Percentiles rank a stretch among this genome's conserved stretches.
phyloP scores from a whole-genome alignment of 2,888 invertebrate genomes.

The Apamea monoglypha region DNA sequence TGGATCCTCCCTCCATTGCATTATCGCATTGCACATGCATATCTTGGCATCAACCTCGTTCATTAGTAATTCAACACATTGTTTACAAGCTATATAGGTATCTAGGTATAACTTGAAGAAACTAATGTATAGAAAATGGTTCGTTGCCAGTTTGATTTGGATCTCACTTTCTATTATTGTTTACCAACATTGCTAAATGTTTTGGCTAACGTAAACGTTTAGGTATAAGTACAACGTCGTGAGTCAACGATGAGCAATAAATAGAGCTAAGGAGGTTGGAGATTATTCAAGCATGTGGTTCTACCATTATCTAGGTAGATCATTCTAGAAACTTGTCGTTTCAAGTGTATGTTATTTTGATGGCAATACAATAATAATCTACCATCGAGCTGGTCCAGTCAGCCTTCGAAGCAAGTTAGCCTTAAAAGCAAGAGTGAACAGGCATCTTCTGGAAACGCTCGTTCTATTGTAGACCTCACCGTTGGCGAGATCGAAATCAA shows the following conservation, averaged over 20 bases:
- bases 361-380: neutral
- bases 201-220: neutral
- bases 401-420: neutral
- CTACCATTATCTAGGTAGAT: too few relatives aligned
- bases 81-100: conserved; percentile 13
- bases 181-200: neutral
- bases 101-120: neutral
- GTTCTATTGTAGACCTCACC: neutral
- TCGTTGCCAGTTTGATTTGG: conserved; percentile 10
- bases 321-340: too few relatives aligned
- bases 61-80: conserved; percentile 53
- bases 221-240: neutral
- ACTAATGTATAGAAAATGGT: conserved; percentile 2
- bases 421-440: neutral
- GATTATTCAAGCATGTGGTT: neutral
- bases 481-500: too few relatives aligned
- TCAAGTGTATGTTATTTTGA: neutral
- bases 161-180: conserved; percentile 17
- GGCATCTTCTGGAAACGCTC: neutral
- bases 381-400: neutral
- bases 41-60: conserved; percentile 48
- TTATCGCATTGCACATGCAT: conserved; percentile 1
- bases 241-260: neutral
- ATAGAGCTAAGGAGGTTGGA: neutral
- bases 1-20: conserved; percentile 4